Conservation (phyloP, 2,888 invertebrate genomes). For the Nomada lathburiana region DNA sequence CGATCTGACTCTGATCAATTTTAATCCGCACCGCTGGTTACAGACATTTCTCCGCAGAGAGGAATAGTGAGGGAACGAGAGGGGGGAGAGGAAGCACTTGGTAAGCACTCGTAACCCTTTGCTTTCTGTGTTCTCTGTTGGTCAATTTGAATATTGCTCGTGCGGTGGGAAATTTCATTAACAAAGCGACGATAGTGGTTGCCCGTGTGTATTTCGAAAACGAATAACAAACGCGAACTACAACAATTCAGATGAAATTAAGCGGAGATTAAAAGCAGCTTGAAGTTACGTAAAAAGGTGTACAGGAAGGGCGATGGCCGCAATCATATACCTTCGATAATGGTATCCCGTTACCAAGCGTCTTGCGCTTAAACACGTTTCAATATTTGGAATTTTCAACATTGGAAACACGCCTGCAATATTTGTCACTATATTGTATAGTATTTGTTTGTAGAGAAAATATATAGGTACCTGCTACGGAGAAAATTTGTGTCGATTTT, state of each 20-base stretch:
- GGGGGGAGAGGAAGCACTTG: not conserved
- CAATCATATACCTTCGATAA: constrained; percentile 1
- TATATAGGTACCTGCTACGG: no score
- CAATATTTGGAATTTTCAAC: no score
- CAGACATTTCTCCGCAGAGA: not conserved
- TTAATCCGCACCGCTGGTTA: constrained; percentile 3
- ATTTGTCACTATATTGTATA: no score
- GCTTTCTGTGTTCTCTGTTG: not conserved
- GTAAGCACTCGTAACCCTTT: not conserved
- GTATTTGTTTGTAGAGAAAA: no score
- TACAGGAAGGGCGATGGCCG: constrained; percentile 16
- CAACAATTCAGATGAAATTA: no score
- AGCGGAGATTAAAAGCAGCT: not conserved
- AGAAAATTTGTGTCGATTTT: no score
- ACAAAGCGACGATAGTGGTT: not conserved
- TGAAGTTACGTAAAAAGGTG: not conserved
- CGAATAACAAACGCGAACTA: not conserved
- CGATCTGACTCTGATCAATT: constrained; percentile 6
- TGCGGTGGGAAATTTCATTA: not conserved
- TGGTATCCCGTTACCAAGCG: constrained; percentile 3
- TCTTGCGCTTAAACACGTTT: constrained; percentile 15
- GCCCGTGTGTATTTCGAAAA: not conserved
- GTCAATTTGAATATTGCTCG: constrained; percentile 7
- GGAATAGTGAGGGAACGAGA: not conserved
- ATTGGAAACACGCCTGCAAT: not conserved